Evolutionary conservation across 2,797 vertebrate species (phyloP), one percentile per base, ranked within the genome.

Genomic region (Leptoclinus maculatus): DNA sequence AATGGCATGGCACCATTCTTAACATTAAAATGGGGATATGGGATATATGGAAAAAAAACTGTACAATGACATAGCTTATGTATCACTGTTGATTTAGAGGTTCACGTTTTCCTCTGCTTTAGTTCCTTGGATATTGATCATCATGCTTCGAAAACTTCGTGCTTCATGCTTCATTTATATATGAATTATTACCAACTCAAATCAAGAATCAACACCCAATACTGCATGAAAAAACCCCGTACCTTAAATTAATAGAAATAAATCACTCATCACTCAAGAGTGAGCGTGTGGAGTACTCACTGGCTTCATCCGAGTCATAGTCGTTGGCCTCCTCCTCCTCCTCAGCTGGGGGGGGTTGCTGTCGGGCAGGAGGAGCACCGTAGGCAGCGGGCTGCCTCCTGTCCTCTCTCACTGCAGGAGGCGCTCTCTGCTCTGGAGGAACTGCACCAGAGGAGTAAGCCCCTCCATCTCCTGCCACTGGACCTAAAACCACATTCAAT

Each of bases 271-370:
- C 32, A 34, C 32, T 7, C 32, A 67, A 75, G 56, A 62, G 49
- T 14, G 47, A 80, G 53, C 88, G 88, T 76, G 85, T 88, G 85
- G 83, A 63, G 57, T 51, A 92, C 93, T 89, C 93, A 99, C 98
- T 99, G 88, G 97, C 95, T 96, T 99, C 98, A 74, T 99, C 98
- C 0, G 98, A 99, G 84, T 99, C 98, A 0, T 98, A 99, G 95
- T 97, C 97, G 80, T 99, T 98, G 87, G 95, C 95, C 0, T 97
- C 97, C 13, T 98, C 97, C 23, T 98, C 97, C 2, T 98, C 96
- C 21, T 96, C 96, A 60, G 93, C 90, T 0, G 92, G 88, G 0
- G 94, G 91, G 12, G 89, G 41, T 0, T 94, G 93, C 25, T 92
- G 75, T 2, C 95, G 83, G 0, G 88, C 82, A 0, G 93, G 83